phyloP scores from a whole-genome alignment of 2,113 vertebrate genomes.

The Thunnus thynnus region DNA sequence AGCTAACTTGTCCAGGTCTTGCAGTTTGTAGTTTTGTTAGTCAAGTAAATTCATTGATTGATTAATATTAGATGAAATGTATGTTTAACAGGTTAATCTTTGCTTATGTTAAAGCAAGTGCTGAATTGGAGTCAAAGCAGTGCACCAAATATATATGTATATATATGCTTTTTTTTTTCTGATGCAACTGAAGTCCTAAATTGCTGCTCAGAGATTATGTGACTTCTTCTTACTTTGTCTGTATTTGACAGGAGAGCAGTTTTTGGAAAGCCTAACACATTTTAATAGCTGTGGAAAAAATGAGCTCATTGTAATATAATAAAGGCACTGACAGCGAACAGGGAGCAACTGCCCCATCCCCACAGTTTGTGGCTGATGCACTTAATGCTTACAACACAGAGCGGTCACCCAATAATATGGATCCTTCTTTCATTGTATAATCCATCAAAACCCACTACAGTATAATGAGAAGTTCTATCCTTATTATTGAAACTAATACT shows the following conservation, averaged over 20 bases:
- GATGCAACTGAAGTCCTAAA: conserved; percentile 23
- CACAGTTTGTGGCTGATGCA: conserved; percentile 50
- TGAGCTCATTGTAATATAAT: conserved; percentile 72
- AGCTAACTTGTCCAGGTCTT: not conserved
- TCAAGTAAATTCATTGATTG: not conserved
- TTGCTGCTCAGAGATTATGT: conserved; percentile 20
- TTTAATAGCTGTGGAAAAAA: conserved; percentile 78
- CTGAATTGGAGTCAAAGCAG: not conserved
- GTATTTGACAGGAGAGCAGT: conserved; percentile 50
- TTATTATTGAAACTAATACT: conserved; percentile 24
- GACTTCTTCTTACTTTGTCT: conserved; percentile 37
- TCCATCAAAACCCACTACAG: conserved; percentile 6
- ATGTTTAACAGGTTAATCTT: not conserved
- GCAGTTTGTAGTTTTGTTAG: not conserved
- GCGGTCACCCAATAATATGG: conserved; percentile 25
- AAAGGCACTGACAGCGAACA: conserved; percentile 61
- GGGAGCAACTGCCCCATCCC: conserved; percentile 51
- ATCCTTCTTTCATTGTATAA: conserved; percentile 28
- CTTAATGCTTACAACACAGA: conserved; percentile 33
- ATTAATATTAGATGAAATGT: not conserved
- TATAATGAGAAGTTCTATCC: conserved; percentile 12
- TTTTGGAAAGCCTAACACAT: conserved; percentile 63
- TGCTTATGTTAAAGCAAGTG: not conserved
- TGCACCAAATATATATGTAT: not conserved
- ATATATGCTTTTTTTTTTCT: not conserved